A percentile compares a stretch with the other conserved stretches of the same genome.
Evolutionary conservation across 1,140 invertebrate genomes (phyloP).

Genomic region (Watersipora subatra): DNA sequence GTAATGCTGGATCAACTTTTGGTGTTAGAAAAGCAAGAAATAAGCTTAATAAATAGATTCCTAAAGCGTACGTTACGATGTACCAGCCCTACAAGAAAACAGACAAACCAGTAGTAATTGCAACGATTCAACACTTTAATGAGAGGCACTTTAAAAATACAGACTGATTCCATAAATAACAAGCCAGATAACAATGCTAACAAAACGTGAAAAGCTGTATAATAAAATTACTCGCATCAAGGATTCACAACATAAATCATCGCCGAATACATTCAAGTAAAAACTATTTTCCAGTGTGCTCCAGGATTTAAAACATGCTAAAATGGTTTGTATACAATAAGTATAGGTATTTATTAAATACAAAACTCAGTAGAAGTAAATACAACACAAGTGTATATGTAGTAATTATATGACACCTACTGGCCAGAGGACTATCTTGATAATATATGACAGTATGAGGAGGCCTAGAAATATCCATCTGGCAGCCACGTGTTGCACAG

Average conservation of each 20-base stretch:
- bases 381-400: too few relatives aligned
- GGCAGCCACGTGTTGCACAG: conserved; percentile 43
- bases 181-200: conserved; percentile 1
- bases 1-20: conserved; percentile 91
- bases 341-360: too few relatives aligned
- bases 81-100: conserved; percentile 85
- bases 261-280: too few relatives aligned
- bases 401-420: too few relatives aligned
- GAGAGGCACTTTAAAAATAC: conserved; percentile 5
- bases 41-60: conserved; percentile 96
- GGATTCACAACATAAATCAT: too few relatives aligned
- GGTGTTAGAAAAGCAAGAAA: conserved; percentile 99
- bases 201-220: too few relatives aligned
- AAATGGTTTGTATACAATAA: too few relatives aligned
- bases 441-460: conserved; percentile 36
- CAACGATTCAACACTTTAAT: conserved; percentile 12
- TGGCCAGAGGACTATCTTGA: conserved; percentile 36
- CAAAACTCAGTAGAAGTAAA: too few relatives aligned
- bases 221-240: too few relatives aligned
- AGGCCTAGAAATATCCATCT: conserved; percentile 44
- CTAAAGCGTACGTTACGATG: conserved; percentile 93
- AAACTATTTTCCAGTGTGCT: too few relatives aligned
- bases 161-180: not conserved
- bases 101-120: too few relatives aligned
- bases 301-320: too few relatives aligned